Evolutionary conservation across 1,140 invertebrate species (phyloP), one percentile per base, ranked within the genome.

Genomic region (Popillia japonica): DNA sequence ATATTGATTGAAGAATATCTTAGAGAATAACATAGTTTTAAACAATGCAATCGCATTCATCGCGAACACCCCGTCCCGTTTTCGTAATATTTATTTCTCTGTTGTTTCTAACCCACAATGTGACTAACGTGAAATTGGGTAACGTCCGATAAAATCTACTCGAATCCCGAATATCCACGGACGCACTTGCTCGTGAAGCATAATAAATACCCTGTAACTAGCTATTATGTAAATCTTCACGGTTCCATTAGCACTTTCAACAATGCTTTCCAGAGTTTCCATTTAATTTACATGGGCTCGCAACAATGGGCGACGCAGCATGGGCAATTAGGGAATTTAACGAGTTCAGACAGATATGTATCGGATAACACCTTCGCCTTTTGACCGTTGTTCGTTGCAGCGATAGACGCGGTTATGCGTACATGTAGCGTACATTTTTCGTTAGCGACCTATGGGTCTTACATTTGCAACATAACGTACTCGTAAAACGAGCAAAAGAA

Each of bases 221-320:
- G 7, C n/a, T 64, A 64, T 64, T 64, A 64, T 64, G 59, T 64
- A 64, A 64, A 64, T 64, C 17, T 64, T 64, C 59, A 64, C 17
- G 59, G n/a, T 20, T 20, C 59, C 59, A 64, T 64, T 64, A 64
- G 59, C n/a, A 64, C 59, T 64, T 20, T 64, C 59, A 64, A 64
- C 59, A 20, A 64, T 64, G 59, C 59, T 20, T 64, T 64, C 17
- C 59, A 20, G 2, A 22, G 59, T 64, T 64, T 64, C 59, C 59
- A 64, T 27, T 64, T 64, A 64, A 64, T 64, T 64, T 64, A 64
- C 59, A 64, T 64, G n/a, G n/a, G 59, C 23, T 64, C 23, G 59
- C 59, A 22, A 64, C 59, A 64, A 64, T 64, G 59, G 59, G 0
- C 59, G 17, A 10, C 8, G 59, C 17, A 10, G 59, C 59, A 64